Percentiles rank a stretch among this genome's conserved stretches.
These are phyloP conservation scores for Hycleus phaleratus DNA, from an alignment of 1,140 invertebrate genomes.

Conservation along the genomic window DNA sequence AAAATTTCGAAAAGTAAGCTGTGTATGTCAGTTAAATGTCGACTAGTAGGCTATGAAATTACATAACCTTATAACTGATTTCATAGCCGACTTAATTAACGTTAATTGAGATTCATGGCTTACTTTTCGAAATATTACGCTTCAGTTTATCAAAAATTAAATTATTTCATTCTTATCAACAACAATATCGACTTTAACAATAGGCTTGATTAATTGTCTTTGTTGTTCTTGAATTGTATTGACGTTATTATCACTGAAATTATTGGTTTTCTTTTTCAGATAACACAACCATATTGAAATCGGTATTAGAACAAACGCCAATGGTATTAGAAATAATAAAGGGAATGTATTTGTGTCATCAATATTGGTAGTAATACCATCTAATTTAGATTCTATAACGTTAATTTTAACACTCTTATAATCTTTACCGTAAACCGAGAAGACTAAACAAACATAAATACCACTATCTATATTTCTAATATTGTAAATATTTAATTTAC, in stretches of 20 bases:
- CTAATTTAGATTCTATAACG: slow-evolving; percentile 16
- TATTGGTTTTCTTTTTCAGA: slow-evolving; percentile 21
- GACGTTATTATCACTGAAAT: slow-evolving; percentile 5
- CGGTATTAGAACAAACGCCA: slow-evolving; percentile 26
- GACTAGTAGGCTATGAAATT: no score
- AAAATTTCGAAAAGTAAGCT: no score
- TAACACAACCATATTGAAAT: slow-evolving; percentile 33
- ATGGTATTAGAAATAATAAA: slow-evolving; percentile 31
- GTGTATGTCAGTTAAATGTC: no score
- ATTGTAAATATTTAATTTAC: slow-evolving; percentile 35
- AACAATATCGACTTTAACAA: slow-evolving; percentile 5
- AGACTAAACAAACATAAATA: slow-evolving; percentile 33
- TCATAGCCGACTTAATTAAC: no score
- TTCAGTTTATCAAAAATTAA: neutral
- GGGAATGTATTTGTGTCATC: slow-evolving; percentile 15
- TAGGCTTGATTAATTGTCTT: slow-evolving; percentile 14
- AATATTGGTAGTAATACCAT: neutral
- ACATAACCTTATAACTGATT: no score
- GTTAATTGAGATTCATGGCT: no score
- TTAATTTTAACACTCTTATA: slow-evolving; percentile 26
- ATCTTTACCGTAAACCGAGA: slow-evolving; percentile 29
- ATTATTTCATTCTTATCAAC: neutral
- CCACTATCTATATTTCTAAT: slow-evolving; percentile 28
- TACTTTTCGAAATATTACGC: no score
- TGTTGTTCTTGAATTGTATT: slow-evolving; percentile 12